phyloP scores from a whole-genome alignment of 2,797 vertebrate species.

The Apogon hyalosoma region DNA sequence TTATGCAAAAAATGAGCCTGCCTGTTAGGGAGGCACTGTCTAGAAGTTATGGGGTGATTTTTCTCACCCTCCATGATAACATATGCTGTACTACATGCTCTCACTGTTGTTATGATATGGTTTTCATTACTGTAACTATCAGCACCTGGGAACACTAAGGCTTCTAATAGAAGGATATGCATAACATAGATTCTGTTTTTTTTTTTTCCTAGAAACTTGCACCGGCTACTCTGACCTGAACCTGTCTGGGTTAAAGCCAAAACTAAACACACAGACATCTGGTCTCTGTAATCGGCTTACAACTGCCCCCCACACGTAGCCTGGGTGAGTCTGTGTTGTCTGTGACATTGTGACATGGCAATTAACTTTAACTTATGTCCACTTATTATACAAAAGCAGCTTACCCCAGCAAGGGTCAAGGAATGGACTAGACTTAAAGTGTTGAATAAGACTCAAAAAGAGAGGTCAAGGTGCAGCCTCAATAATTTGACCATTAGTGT shows the following conservation, averaged over 20 bases:
- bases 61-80: conserved; percentile 34
- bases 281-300: conserved; percentile 78
- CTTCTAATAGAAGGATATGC: conserved; percentile 3
- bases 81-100: conserved; percentile 38
- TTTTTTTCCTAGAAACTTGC: conserved; percentile 3
- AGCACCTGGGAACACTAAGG: conserved; percentile 24
- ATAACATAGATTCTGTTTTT: conserved; percentile 3
- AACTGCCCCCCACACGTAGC: conserved; percentile 52
- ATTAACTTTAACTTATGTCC: conserved; percentile 79
- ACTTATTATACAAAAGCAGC: conserved; percentile 79
- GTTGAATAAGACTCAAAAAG: conserved; percentile 19
- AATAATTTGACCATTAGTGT: conserved; percentile 21
- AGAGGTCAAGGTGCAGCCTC: conserved; percentile 38
- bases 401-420: conserved; percentile 75
- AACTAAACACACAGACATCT: conserved; percentile 78
- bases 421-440: conserved; percentile 48
- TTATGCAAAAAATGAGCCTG: conserved; percentile 56
- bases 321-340: conserved; percentile 57
- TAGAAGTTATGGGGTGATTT: conserved; percentile 58
- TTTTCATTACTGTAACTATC: conserved; percentile 47
- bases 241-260: conserved; percentile 65
- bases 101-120: conserved; percentile 45
- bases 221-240: conserved; percentile 37
- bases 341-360: conserved; percentile 80
- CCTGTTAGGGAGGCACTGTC: conserved; percentile 55